phyloP scores from a whole-genome alignment of 2,888 invertebrate genomes.

The Tenthredo amoena region DNA sequence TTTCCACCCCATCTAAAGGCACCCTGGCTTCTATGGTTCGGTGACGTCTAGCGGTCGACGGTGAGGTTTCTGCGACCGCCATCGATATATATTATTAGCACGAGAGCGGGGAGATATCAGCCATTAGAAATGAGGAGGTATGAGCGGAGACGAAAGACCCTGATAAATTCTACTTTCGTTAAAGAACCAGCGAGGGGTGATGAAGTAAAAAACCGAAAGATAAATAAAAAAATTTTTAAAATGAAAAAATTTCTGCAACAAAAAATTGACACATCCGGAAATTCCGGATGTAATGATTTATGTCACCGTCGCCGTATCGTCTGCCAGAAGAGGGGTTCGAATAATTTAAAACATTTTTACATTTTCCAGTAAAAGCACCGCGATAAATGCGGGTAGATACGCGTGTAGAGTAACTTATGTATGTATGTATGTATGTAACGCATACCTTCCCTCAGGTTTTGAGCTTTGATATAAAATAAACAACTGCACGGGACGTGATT shows the following conservation, averaged over 20 bases:
- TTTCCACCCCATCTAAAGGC: not conserved
- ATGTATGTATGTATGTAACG: not conserved
- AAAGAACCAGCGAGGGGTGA: not conserved
- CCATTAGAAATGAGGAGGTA: not conserved
- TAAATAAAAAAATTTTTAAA: not conserved
- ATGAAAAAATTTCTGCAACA: not conserved
- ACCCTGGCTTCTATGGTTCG: not conserved
- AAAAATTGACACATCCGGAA: conserved; percentile 19
- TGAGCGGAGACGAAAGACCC: conserved; percentile 3
- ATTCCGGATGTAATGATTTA: conserved; percentile 11
- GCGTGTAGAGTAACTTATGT: not conserved
- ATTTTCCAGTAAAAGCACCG: not conserved
- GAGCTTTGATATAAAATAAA: conserved; percentile 24
- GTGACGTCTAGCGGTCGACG: not conserved
- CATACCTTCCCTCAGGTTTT: not conserved
- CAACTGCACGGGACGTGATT: conserved; percentile 9
- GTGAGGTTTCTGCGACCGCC: not conserved
- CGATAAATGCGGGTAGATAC: not conserved
- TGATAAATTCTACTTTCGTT: not conserved
- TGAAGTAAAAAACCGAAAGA: not conserved
- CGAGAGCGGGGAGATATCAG: not conserved
- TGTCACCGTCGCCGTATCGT: not conserved
- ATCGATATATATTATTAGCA: conserved; percentile 26
- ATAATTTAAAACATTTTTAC: conserved; percentile 9
- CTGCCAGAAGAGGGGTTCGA: not conserved